phyloP scores from a whole-genome alignment of 2,113 vertebrate species.

The Trochalopteron elliotii region DNA sequence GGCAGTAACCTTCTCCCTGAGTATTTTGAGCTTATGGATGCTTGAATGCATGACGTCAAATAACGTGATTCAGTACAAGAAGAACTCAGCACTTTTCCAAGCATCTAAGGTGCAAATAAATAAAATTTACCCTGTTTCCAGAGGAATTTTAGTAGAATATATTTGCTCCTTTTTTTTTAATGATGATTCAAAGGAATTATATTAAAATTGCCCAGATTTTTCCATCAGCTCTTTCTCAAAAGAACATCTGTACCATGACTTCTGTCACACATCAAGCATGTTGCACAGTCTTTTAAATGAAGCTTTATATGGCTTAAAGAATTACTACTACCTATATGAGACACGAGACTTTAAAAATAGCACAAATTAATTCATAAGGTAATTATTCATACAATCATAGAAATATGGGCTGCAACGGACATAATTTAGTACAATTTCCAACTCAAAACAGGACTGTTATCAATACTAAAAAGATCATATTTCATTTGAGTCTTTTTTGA shows the following conservation, averaged over 20 bases:
- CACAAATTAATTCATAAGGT: neutral
- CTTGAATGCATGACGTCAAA: neutral
- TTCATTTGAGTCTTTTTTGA: neutral
- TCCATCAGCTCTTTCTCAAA: neutral
- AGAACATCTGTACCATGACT: neutral
- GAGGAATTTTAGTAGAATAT: neutral
- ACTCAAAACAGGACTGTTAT: neutral
- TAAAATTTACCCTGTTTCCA: neutral
- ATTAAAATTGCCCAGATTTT: neutral
- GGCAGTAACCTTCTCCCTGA: neutral
- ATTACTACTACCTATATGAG: neutral
- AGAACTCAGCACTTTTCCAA: neutral
- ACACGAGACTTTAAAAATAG: neutral
- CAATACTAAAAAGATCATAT: neutral
- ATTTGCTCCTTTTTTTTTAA: neutral
- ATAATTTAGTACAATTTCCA: neutral
- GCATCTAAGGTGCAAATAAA: neutral
- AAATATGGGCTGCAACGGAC: neutral
- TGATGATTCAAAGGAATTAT: neutral
- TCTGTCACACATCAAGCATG: neutral
- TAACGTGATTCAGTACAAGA: neutral
- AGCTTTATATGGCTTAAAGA: neutral
- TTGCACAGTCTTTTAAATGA: neutral
- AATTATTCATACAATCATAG: neutral
- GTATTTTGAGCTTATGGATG: neutral